These are phyloP conservation scores for Thymelicus sylvestris DNA, from an alignment of 2,888 invertebrate genomes.

Conservation along the genomic window DNA sequence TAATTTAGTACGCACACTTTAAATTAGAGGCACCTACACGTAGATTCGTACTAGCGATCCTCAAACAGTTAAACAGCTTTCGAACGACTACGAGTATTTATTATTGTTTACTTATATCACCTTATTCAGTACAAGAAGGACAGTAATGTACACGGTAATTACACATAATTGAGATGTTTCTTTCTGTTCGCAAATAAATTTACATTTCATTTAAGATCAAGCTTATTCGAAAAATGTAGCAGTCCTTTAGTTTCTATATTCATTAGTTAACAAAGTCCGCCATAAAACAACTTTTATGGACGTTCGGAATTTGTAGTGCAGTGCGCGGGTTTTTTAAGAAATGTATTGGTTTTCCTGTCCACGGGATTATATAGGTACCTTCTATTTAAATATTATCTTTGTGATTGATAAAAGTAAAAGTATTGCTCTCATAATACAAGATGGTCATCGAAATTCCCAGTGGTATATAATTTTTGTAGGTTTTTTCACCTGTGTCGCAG, in stretches of 20 bases:
- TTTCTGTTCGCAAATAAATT: constrained; percentile 46
- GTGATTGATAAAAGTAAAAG: no score
- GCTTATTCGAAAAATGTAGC: constrained; percentile 34
- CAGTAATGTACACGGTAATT: constrained; percentile 52
- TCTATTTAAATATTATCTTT: background rate
- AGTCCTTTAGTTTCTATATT: constrained; percentile 35
- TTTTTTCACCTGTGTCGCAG: no score
- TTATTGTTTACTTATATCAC: background rate
- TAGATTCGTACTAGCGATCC: no score
- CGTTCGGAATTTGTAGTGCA: constrained; percentile 17
- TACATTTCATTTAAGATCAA: constrained; percentile 32
- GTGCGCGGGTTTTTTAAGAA: constrained; percentile 24
- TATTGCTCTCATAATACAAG: no score
- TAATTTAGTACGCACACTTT: no score
- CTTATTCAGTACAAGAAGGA: constrained; percentile 41
- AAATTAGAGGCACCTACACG: no score
- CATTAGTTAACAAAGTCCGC: constrained; percentile 22
- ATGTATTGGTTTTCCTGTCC: constrained; percentile 34
- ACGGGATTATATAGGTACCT: background rate
- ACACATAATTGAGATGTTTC: constrained; percentile 55
- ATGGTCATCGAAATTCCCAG: no score
- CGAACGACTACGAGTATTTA: no score
- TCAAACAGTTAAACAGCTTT: no score
- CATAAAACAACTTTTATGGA: constrained; percentile 33
- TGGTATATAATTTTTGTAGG: no score